These are phyloP conservation scores for Limnephilus lunatus DNA, from an alignment of 2,888 invertebrate genomes.

Conservation along the genomic window DNA sequence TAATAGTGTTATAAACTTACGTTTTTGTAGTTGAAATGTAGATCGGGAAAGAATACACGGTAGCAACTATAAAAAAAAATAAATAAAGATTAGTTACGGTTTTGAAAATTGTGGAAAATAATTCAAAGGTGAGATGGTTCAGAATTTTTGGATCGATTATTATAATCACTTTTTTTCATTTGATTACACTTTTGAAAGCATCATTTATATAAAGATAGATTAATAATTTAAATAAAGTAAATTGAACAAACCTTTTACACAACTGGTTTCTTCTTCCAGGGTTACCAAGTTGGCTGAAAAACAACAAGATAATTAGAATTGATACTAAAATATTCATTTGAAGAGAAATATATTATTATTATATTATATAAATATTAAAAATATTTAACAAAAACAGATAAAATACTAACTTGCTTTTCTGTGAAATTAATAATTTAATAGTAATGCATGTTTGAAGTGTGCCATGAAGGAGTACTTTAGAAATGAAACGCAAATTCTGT, in stretches of 20 bases:
- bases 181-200: slow-evolving; percentile 61
- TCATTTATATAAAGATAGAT: slow-evolving; percentile 33
- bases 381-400: not conserved
- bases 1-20: not conserved
- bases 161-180: slow-evolving; percentile 52
- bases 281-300: not conserved
- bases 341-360: not conserved
- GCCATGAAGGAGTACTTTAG: not conserved
- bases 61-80: not conserved
- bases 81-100: not conserved
- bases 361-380: not conserved
- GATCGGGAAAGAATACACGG: not conserved
- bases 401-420: not conserved
- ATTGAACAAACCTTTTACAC: slow-evolving; percentile 14
- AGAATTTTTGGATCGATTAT: not conserved
- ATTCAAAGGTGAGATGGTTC: not conserved
- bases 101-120: not conserved
- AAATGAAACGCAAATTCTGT: slow-evolving; percentile 39
- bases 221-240: slow-evolving; percentile 35
- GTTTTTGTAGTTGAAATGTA: not conserved
- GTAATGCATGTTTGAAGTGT: not conserved
- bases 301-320: not conserved
- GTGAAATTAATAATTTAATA: not conserved
- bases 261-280: not conserved
- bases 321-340: not conserved